A percentile compares a stretch with the other conserved stretches of the same genome.
phyloP scores from a whole-genome alignment of 2,888 invertebrate species.

The Coleophora deauratella region DNA sequence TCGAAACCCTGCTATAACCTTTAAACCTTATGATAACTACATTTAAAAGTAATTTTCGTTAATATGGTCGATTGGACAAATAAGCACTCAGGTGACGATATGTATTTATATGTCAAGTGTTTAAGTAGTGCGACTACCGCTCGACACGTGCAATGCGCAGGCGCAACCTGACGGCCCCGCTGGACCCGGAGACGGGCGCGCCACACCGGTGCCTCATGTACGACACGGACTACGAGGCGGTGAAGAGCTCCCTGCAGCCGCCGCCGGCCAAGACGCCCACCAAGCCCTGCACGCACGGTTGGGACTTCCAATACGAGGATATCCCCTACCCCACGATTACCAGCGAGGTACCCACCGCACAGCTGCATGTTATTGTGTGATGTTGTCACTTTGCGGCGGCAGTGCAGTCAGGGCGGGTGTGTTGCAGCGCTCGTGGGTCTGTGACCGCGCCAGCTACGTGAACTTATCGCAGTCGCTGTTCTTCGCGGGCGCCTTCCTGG shows the following conservation, averaged over 20 bases:
- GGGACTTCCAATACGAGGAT: constrained; percentile 57
- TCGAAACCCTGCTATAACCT: too few species aligned
- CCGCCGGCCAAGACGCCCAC: constrained; percentile 37
- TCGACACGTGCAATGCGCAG: constrained; percentile 16
- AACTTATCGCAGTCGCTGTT: constrained; percentile 53
- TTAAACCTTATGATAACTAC: too few species aligned
- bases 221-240: constrained; percentile 46
- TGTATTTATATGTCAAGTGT: background rate
- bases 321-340: constrained; percentile 59
- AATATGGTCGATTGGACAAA: too few species aligned
- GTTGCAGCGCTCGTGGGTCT: constrained; percentile 57
- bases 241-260: constrained; percentile 36
- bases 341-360: constrained; percentile 38
- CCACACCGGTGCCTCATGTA: constrained; percentile 39
- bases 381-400: background rate
- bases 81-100: too few species aligned
- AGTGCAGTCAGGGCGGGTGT: background rate
- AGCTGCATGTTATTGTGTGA: background rate
- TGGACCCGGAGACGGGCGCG: too few species aligned
- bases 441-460: constrained; percentile 42
- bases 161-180: constrained; percentile 4
- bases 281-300: constrained; percentile 43
- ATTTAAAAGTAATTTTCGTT: too few species aligned
- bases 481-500: constrained; percentile 52
- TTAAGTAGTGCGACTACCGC: background rate